These are phyloP conservation scores for Stratiolaelaps scimitus DNA, from an alignment of 1,140 invertebrate species.

Conservation along the genomic window DNA sequence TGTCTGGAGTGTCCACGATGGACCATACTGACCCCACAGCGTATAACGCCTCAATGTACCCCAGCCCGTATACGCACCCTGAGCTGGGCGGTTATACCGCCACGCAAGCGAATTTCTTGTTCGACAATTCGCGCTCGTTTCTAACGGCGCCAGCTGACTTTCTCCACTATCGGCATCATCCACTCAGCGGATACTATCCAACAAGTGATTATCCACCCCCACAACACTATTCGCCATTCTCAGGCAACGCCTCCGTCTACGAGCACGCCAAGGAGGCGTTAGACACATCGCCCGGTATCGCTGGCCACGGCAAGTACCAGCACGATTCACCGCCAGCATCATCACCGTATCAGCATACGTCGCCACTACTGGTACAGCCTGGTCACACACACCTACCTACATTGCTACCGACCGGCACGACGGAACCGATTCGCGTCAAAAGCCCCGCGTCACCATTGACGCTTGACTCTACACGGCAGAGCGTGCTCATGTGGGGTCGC, in stretches of 20 bases:
- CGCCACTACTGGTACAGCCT: background rate
- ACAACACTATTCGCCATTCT: constrained; percentile 3
- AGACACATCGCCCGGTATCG: background rate
- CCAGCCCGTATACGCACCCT: constrained; percentile 6
- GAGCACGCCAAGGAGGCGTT: constrained; percentile 18
- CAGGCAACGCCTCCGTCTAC: background rate
- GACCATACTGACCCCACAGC: constrained; percentile 16
- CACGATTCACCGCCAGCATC: constrained; percentile 5
- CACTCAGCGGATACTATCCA: constrained; percentile 17
- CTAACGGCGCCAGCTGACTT: constrained; percentile 13
- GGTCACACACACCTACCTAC: background rate
- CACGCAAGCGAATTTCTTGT: constrained; percentile 10
- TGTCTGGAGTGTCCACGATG: background rate
- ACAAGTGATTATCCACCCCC: background rate
- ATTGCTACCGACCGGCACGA: background rate
- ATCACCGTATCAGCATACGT: constrained; percentile 7
- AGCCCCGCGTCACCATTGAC: constrained; percentile 11
- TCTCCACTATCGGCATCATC: constrained; percentile 23
- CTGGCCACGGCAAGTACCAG: background rate
- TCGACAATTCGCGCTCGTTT: constrained; percentile 19
- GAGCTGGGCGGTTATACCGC: constrained; percentile 14
- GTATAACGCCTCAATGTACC: constrained; percentile 13
- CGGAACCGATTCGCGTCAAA: constrained; percentile 24
- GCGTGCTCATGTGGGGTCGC: constrained; percentile 23
- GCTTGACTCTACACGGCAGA: constrained; percentile 3